phyloP scores from a whole-genome alignment of 2,888 invertebrate genomes.

The Ornithoptera priamus region DNA sequence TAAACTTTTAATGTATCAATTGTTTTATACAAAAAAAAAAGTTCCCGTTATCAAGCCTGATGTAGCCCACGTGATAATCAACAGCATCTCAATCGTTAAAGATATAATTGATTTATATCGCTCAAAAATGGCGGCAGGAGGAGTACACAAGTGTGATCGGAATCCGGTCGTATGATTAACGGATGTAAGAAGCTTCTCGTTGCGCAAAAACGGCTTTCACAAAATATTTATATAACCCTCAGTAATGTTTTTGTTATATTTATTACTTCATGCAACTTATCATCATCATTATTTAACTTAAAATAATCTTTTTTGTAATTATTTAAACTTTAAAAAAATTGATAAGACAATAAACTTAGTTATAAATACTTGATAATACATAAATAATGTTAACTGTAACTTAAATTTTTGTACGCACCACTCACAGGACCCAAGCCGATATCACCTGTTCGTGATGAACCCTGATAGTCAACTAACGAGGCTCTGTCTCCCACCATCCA shows the following conservation, averaged over 20 bases:
- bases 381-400: too few relatives aligned
- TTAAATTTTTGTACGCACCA: too few relatives aligned
- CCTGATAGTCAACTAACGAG: too few relatives aligned
- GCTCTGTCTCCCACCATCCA: too few relatives aligned
- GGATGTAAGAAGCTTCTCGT: background rate
- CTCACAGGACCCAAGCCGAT: too few relatives aligned
- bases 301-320: too few relatives aligned
- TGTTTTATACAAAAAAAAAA: background rate
- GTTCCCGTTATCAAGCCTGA: background rate
- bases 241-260: background rate
- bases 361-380: too few relatives aligned
- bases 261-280: background rate
- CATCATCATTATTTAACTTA: background rate
- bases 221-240: slow-evolving; percentile 31
- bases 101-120: slow-evolving; percentile 15
- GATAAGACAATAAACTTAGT: too few relatives aligned
- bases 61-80: background rate
- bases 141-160: slow-evolving; percentile 42
- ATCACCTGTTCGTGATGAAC: too few relatives aligned
- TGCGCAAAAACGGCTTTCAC: slow-evolving; percentile 27
- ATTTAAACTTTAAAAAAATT: too few relatives aligned
- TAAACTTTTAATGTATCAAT: too few relatives aligned
- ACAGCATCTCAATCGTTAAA: slow-evolving; percentile 14
- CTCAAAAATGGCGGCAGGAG: slow-evolving; percentile 52
- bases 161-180: slow-evolving; percentile 63